Base-by-base conservation (phyloP, 2,888 invertebrate species). In the Acronicta aceris region DNA sequence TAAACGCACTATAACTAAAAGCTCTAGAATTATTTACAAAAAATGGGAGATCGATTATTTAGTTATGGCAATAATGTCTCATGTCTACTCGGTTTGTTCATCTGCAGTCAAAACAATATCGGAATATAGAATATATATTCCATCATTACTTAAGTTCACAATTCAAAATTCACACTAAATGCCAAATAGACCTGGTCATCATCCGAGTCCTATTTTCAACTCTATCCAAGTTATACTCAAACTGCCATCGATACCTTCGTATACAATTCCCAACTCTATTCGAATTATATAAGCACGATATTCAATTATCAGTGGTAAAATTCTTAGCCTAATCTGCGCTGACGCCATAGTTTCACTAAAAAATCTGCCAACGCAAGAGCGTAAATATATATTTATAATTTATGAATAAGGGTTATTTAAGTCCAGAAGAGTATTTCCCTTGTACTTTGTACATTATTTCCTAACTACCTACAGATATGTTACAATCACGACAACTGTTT, bases 401-500 rank as follows among this genome's bases (percentile, higher is more conserved):
- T 27, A 53, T 42, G 60, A 71, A 71, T 60, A 71, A 56, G 65
- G 48, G 49, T 27, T 5, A 5, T 13, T 47, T 16, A 43, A 38
- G 36, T 47, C 56, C 71, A 42, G 50, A 47, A 56, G 42, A 53
- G 52, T 53, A 68, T 52, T 49, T 49, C 56, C 41, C 66, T 59
- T 71, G 72, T 71, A 70, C 71, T 66, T 66, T 59, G 62, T 70
- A 62, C 52, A 57, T 51, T 63, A 63, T n/a, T 5, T 38, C 33
- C 62, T 68, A 71, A 54, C 61, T 65, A 64, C 49, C 74, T 74
- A 74, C 54, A 57, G 62, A 75, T 69, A 63, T 63, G 69, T 74
- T 49, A 58, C 55, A 59, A 74, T 69, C 59, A 62, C 71, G 59
- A 60, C 58, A 57, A 46, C 58, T 49, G 16, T 13, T 52, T 17